phyloP scores from a whole-genome alignment of 2,888 invertebrate species.

The Sarcophaga rosellei region DNA sequence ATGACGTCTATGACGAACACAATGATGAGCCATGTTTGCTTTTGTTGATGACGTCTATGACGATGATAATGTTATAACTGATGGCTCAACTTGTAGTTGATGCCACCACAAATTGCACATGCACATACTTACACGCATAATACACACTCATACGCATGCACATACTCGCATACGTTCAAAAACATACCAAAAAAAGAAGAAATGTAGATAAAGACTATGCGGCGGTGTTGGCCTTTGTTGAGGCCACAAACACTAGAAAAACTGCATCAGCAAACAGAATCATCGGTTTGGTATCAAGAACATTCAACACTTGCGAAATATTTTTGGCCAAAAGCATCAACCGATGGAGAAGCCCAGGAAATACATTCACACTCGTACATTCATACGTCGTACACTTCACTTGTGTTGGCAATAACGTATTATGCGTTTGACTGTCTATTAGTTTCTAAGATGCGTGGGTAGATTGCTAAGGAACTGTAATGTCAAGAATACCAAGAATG shows the following conservation, averaged over 20 bases:
- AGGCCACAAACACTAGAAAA: slow-evolving; percentile 44
- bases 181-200: neutral
- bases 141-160: neutral
- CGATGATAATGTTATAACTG: slow-evolving; percentile 17
- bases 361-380: slow-evolving; percentile 1
- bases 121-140: neutral
- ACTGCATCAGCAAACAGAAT: slow-evolving; percentile 25
- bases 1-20: neutral
- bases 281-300: slow-evolving; percentile 29
- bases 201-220: neutral
- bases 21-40: neutral
- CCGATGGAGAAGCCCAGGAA: neutral
- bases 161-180: neutral
- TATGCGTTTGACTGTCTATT: slow-evolving; percentile 30
- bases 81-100: slow-evolving; percentile 32
- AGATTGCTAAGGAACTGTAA: neutral
- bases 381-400: slow-evolving; percentile 2
- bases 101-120: slow-evolving; percentile 2
- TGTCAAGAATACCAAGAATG: no score
- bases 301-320: slow-evolving; percentile 56
- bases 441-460: neutral
- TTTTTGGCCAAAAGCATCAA: slow-evolving; percentile 15
- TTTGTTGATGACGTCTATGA: slow-evolving; percentile 3
- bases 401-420: neutral
- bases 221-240: slow-evolving; percentile 18